Base-by-base conservation (phyloP, 1,140 invertebrate genomes). In the Drosophila auraria region DNA sequence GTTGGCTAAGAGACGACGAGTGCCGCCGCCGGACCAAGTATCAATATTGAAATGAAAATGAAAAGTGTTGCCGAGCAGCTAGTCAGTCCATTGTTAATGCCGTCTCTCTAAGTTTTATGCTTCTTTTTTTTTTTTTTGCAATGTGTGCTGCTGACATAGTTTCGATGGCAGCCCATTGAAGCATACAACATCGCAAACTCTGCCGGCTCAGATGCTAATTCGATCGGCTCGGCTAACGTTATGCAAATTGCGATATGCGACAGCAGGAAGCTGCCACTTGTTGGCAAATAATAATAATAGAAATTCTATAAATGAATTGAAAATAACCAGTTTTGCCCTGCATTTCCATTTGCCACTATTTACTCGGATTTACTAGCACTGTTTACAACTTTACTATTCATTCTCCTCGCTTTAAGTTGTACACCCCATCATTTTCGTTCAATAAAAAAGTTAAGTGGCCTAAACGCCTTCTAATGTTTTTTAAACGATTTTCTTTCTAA, bases 21-120 rank as follows among this genome's bases (percentile, higher is more conserved):
- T 71, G 44, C 58, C 66, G 33, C 57, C 59, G 50, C 47, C 44
- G 58, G 33, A 58, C 66, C 40, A 78, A 56, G 64, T 71, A 53
- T 58, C 56, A 79, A 79, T 80, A 73, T 86, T 79, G 70, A 87
- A 87, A 89, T 82, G 78, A 82, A 87, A 87, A 89, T 82, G 81
- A 84, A 90, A 82, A 89, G 70, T 90, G 64, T 86, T 75, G 83
- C 65, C 59, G 56, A 56, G 45, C 66, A 53, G 45, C 66, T 57
- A 57, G 66, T 65, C 64, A 53, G 63, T 65, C 61, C 68, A 73
- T 73, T 73, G 70, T 83, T 68, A 69, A 59, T 53, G 66, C 66
- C 54, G 58, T 62, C 60, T 69, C 57, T 66, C 53, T 54, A 56
- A 66, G 20, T 71, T 84, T 64, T 73, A 80, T 77, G 68, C 50